Base-by-base conservation (phyloP, 2,113 vertebrate species). In the Aspiorhynchus laticeps region DNA sequence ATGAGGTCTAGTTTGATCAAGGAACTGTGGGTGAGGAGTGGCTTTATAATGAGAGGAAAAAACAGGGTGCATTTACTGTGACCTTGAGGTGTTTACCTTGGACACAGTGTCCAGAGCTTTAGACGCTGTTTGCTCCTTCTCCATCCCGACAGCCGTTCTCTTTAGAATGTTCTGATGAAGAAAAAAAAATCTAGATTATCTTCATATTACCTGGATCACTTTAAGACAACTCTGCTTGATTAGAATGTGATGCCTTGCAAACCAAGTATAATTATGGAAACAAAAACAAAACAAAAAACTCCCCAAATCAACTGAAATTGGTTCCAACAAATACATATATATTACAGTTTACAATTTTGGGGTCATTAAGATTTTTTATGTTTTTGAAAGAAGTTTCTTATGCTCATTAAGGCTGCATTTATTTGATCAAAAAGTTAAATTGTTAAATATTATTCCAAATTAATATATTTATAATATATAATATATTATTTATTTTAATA, bases 51-150 rank as follows among this genome's bases (percentile, higher is more conserved):
- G 15, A 83, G 21, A 53, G 21, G 69, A 28, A 63, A 73, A 81
- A 46, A 48, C 80, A 83, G 3, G 43, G 26, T 2, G 41, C 15
- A 14, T n/a, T 65, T 19, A 61, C 11, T 6, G 21, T 75, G 69
- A 81, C 19, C 85, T 67, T 36, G 75, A 65, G 65, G 87, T 4
- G 14, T 91, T 85, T 93, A 98, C 97, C 96, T 97, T 97, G 5
- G 96, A 96, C 82, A 98, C 91, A 0, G 95, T 95, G 41, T 88
- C 88, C 83, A 97, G 61, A 38, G 97, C 96, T 83, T 96, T 97
- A 85, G 95, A 95, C 48, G 97, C 96, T 0, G 94, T 94, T 88
- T 95, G 91, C 89, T 97, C 96, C 38, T 96, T 93, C 7, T 88
- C 90, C 0, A 96, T 96, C 9, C 92, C 92, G 84, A 95, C 96